Conservation (phyloP, 2,888 invertebrate species). For the Drosophila glabriapex region DNA sequence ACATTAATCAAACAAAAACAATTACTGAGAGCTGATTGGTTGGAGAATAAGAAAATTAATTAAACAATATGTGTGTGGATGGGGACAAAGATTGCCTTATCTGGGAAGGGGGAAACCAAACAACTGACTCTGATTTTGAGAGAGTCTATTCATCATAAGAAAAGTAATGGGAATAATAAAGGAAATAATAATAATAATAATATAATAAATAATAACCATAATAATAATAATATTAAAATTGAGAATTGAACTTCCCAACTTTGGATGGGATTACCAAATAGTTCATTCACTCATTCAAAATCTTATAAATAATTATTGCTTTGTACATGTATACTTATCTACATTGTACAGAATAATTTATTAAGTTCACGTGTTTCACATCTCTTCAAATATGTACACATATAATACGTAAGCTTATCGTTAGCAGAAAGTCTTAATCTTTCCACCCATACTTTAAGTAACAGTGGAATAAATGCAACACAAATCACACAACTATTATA, state of each 20-base stretch:
- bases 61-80: constrained; percentile 1
- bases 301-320: background rate
- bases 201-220: background rate
- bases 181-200: background rate
- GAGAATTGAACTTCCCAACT: too few relatives aligned
- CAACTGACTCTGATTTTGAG: background rate
- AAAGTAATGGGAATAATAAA: background rate
- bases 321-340: background rate
- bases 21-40: background rate
- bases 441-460: background rate
- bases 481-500: background rate
- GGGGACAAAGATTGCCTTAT: background rate
- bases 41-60: constrained; percentile 7
- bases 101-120: background rate
- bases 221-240: background rate
- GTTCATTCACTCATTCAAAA: background rate
- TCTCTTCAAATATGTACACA: background rate
- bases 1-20: constrained; percentile 18
- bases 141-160: background rate
- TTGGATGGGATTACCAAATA: background rate
- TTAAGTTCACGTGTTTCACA: constrained; percentile 16
- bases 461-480: background rate
- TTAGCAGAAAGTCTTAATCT: background rate
- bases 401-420: background rate
- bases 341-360: background rate